These are phyloP conservation scores for Laterallus jamaicensis DNA, from an alignment of 2,113 vertebrate genomes.

Conservation along the genomic window DNA sequence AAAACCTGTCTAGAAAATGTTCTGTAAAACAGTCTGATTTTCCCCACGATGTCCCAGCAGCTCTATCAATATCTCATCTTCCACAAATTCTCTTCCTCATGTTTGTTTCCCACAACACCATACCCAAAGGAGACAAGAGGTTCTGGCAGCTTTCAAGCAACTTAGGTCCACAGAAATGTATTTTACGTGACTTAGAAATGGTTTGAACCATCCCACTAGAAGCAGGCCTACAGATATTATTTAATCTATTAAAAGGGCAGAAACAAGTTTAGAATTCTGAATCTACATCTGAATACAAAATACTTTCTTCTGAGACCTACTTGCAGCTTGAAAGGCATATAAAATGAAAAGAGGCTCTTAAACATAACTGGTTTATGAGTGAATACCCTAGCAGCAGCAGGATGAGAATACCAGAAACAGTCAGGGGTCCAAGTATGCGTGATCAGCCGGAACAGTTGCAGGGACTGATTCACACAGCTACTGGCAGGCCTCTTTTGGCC, in stretches of 20 bases:
- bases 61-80: neutral
- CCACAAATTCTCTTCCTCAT: neutral
- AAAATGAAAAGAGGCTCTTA: slow-evolving; percentile 25
- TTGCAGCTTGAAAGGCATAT: slow-evolving; percentile 9
- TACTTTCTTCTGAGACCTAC: slow-evolving; percentile 8
- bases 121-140: neutral
- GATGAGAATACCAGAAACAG: slow-evolving; percentile 29
- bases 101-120: slow-evolving; percentile 1
- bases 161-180: neutral
- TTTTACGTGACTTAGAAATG: neutral
- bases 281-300: neutral
- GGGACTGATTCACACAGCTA: neutral
- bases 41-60: neutral
- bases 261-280: neutral
- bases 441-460: neutral
- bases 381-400: slow-evolving; percentile 22
- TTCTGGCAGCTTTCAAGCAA: neutral
- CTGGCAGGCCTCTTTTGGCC: neutral
- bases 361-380: neutral
- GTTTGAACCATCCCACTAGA: neutral
- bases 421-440: neutral
- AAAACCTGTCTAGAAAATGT: neutral
- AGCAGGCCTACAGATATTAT: neutral
- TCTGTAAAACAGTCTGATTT: neutral
- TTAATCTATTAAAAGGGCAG: neutral